phyloP scores from a whole-genome alignment of 2,797 vertebrate species.

The Thaleichthys pacificus region DNA sequence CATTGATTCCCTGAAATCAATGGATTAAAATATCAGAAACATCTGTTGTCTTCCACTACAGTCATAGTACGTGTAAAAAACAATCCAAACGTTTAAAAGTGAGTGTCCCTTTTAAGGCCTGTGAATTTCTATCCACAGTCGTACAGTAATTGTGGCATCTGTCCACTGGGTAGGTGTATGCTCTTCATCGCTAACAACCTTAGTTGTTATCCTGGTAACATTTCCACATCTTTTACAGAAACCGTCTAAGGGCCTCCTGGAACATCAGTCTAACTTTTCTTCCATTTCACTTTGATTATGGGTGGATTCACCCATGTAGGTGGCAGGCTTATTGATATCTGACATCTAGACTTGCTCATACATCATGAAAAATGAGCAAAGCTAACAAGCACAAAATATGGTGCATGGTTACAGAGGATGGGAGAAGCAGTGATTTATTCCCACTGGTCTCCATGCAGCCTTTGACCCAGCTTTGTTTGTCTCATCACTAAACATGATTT shows the following conservation, averaged over 20 bases:
- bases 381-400: conserved; percentile 55
- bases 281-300: conserved; percentile 39
- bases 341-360: conserved; percentile 27
- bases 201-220: conserved; percentile 30
- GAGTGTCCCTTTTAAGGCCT: background rate
- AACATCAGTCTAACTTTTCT: conserved; percentile 43
- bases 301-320: conserved; percentile 21
- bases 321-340: conserved; percentile 27
- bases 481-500: conserved; percentile 55
- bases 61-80: too few relatives aligned
- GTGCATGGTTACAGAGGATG: conserved; percentile 47
- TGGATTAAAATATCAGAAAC: too few relatives aligned
- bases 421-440: conserved; percentile 53
- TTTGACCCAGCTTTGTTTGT: conserved; percentile 72
- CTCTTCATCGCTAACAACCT: conserved; percentile 35
- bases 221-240: conserved; percentile 23
- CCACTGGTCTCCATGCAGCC: conserved; percentile 50
- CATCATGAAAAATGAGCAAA: conserved; percentile 51
- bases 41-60: too few relatives aligned
- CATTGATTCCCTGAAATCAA: too few relatives aligned
- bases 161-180: background rate
- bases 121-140: conserved; percentile 8
- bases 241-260: conserved; percentile 13
- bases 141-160: background rate
- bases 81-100: background rate